Percentiles rank a stretch among this genome's conserved stretches.
phyloP scores from a whole-genome alignment of 1,140 invertebrate genomes.

The Dufourea novaeangliae region DNA sequence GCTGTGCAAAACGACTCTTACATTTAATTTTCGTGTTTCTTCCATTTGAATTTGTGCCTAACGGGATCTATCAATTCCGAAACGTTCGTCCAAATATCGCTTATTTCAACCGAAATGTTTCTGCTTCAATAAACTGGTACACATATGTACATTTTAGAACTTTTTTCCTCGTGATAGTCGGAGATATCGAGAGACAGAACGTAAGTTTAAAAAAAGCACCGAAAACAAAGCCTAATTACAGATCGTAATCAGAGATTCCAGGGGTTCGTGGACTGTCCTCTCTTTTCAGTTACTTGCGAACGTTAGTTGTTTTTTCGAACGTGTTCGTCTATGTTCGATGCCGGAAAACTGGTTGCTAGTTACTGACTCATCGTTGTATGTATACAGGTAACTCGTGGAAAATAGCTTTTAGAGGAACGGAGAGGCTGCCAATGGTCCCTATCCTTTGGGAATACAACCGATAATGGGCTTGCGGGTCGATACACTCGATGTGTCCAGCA shows the following conservation, averaged over 20 bases:
- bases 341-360: background rate
- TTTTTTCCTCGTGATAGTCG: slow-evolving; percentile 11
- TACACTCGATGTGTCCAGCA: background rate
- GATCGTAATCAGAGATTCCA: slow-evolving; percentile 55
- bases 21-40: too few species aligned
- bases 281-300: slow-evolving; percentile 18
- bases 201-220: background rate
- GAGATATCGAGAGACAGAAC: background rate
- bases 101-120: too few species aligned
- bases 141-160: background rate
- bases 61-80: too few species aligned
- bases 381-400: background rate
- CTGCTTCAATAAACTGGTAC: too few species aligned
- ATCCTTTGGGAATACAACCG: slow-evolving; percentile 24
- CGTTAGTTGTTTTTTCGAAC: slow-evolving; percentile 36
- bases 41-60: too few species aligned
- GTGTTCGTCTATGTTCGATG: background rate
- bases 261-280: slow-evolving; percentile 1
- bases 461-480: slow-evolving; percentile 26
- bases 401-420: slow-evolving; percentile 1
- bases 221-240: slow-evolving; percentile 46
- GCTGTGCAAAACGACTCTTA: too few species aligned
- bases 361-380: background rate
- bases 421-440: background rate
- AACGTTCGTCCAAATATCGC: too few species aligned